Evolutionary conservation across 2,113 vertebrate species (phyloP).

Genomic region (Sarotherodon lohbergeri): DNA sequence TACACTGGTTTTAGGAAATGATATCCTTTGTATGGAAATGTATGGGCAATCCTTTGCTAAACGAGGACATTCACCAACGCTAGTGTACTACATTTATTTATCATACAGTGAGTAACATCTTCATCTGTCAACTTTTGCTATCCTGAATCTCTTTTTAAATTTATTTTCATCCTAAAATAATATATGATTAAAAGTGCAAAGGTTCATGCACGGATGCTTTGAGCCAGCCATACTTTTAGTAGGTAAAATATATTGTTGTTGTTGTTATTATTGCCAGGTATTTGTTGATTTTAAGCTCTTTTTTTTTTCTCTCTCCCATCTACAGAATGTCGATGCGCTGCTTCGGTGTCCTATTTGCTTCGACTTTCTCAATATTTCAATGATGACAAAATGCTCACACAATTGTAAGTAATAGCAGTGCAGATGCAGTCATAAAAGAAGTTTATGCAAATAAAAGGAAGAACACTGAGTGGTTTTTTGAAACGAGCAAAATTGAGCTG

Average conservation of each 20-base stretch:
- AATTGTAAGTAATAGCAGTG: constrained; percentile 83
- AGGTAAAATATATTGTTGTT: background rate
- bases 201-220: background rate
- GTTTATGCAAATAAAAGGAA: background rate
- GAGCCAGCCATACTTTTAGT: background rate
- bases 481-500: background rate
- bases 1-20: background rate
- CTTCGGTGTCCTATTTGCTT: constrained; percentile 93
- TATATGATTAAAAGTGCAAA: background rate
- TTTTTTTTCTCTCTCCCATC: background rate
- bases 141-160: background rate
- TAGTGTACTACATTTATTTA: background rate
- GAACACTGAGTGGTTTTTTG: background rate
- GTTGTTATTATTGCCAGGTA: background rate
- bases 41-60: background rate
- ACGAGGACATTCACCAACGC: background rate
- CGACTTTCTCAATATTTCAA: constrained; percentile 86
- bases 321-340: constrained; percentile 82
- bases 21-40: background rate
- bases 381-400: constrained; percentile 96
- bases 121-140: background rate
- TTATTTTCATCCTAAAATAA: background rate
- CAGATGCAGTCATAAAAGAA: background rate
- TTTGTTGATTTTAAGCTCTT: background rate
- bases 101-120: background rate